Evolutionary conservation across 2,888 invertebrate genomes (phyloP).

Genomic region (Dasypogon diadema): DNA sequence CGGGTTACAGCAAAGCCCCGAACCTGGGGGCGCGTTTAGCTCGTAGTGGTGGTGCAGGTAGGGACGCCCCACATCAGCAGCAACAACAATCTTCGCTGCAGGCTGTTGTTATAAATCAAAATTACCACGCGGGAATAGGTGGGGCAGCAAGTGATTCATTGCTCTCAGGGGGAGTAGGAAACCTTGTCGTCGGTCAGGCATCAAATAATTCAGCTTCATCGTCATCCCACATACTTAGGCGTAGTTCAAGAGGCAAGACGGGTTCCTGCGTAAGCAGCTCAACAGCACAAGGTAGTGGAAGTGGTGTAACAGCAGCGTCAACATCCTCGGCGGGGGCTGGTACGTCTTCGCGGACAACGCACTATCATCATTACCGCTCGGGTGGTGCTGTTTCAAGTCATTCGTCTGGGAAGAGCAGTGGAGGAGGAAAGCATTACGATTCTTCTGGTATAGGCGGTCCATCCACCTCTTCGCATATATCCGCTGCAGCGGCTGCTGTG

Average conservation of each 20-base stretch:
- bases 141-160: constrained; percentile 56
- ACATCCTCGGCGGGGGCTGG: constrained; percentile 53
- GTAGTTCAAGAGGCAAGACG: constrained; percentile 69
- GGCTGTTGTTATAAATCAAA: constrained; percentile 54
- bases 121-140: constrained; percentile 52
- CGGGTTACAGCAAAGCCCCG: constrained; percentile 65
- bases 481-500: constrained; percentile 54
- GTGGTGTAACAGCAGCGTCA: constrained; percentile 61
- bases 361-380: constrained; percentile 53
- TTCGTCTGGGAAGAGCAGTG: constrained; percentile 52
- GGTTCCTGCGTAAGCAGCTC: constrained; percentile 68
- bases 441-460: constrained; percentile 55
- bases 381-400: constrained; percentile 57
- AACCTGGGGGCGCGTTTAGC: constrained; percentile 66
- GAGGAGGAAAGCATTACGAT: constrained; percentile 45
- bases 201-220: constrained; percentile 56
- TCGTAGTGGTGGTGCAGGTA: constrained; percentile 62
- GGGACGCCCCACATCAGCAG: constrained; percentile 56
- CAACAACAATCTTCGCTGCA: constrained; percentile 52
- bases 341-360: constrained; percentile 55
- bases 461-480: constrained; percentile 45
- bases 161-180: constrained; percentile 46
- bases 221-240: constrained; percentile 65
- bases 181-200: constrained; percentile 6
- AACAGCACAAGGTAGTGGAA: constrained; percentile 60